Conservation (phyloP, 2,888 invertebrate genomes). For the Netelia virgata region DNA sequence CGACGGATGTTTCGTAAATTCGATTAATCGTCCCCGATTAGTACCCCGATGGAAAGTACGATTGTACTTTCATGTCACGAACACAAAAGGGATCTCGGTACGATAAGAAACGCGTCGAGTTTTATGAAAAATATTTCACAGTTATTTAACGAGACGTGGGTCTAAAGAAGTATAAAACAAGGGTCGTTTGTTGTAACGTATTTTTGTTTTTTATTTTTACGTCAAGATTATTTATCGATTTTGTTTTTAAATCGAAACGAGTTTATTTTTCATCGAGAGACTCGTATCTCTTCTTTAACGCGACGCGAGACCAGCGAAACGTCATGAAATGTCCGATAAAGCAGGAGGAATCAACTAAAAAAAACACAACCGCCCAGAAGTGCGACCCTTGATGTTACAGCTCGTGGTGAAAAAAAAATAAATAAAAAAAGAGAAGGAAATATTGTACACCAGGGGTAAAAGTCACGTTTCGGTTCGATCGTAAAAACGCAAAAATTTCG, state of each 20-base stretch:
- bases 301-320: background rate
- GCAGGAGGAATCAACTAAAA: background rate
- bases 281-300: background rate
- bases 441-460: slow-evolving; percentile 18
- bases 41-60: slow-evolving; percentile 26
- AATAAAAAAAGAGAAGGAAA: background rate
- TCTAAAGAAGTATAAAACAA: too few relatives aligned
- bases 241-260: background rate
- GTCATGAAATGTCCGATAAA: slow-evolving; percentile 11
- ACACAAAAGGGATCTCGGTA: slow-evolving; percentile 6
- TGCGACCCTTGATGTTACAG: slow-evolving; percentile 10
- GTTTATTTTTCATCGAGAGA: background rate
- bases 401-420: slow-evolving; percentile 16
- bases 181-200: too few relatives aligned
- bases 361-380: background rate
- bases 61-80: slow-evolving; percentile 45
- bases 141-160: background rate
- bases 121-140: background rate
- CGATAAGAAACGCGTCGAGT: background rate
- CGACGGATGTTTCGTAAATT: slow-evolving; percentile 42
- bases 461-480: slow-evolving; percentile 48
- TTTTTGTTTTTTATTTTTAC: too few relatives aligned
- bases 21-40: slow-evolving; percentile 63
- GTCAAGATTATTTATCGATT: background rate
- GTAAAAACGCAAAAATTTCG: slow-evolving; percentile 62